phyloP scores from a whole-genome alignment of 2,113 vertebrate species.

The Corvus hawaiiensis region DNA sequence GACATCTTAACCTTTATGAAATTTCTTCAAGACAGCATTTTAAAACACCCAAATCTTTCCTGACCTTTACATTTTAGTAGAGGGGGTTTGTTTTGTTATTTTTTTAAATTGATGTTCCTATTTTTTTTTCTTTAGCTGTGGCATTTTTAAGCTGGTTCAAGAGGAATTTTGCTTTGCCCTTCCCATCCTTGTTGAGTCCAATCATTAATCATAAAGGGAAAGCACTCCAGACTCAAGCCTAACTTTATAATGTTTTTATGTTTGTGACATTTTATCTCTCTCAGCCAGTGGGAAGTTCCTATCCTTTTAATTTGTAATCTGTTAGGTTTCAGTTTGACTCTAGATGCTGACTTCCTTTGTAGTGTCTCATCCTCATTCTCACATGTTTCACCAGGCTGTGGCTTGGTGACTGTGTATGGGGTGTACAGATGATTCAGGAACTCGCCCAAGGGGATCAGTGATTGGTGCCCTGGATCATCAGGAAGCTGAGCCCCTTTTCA shows the following conservation, averaged over 20 bases:
- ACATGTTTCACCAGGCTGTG: neutral
- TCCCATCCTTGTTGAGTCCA: conserved; percentile 68
- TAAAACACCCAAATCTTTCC: conserved; percentile 86
- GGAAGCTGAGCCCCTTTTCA: neutral
- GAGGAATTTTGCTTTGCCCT: conserved; percentile 71
- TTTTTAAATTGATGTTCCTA: conserved; percentile 79
- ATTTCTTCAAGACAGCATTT: conserved; percentile 84
- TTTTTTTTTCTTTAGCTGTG: conserved; percentile 69
- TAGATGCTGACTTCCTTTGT: conserved; percentile 1
- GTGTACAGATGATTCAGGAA: neutral
- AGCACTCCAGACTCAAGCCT: conserved; percentile 57
- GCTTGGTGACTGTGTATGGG: neutral
- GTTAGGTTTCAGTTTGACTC: conserved; percentile 31
- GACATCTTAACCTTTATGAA: conserved; percentile 87
- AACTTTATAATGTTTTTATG: conserved; percentile 74
- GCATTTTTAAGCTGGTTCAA: conserved; percentile 80
- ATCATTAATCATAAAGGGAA: conserved; percentile 79
- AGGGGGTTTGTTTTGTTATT: conserved; percentile 58
- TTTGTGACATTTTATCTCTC: conserved; percentile 76
- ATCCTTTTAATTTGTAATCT: conserved; percentile 66
- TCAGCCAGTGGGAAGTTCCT: conserved; percentile 56
- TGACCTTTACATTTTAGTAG: conserved; percentile 82
- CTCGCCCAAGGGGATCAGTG: neutral
- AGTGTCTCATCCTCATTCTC: neutral
- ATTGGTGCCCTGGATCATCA: neutral